Evolutionary conservation across 2,113 vertebrate genomes (phyloP).

Genomic region (Vidua chalybeata): DNA sequence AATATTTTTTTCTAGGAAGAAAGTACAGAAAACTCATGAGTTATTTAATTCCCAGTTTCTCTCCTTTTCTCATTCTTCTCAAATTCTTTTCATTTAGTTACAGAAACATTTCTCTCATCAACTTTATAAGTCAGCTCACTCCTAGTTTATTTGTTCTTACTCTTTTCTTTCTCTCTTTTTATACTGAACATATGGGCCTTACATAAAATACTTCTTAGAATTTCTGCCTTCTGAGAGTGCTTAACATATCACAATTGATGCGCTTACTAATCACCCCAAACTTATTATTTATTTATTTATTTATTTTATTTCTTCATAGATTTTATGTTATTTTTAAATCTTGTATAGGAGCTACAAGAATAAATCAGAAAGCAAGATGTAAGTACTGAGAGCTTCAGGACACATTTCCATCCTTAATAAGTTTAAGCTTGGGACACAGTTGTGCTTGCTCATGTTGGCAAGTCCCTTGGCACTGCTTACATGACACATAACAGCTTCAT

Average conservation of each 20-base stretch:
- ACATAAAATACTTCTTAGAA: not conserved
- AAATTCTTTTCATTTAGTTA: not conserved
- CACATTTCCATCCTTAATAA: not conserved
- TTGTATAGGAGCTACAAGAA: not conserved
- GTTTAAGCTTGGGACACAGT: not conserved
- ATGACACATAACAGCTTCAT: not conserved
- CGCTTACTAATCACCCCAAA: not conserved
- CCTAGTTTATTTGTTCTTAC: not conserved
- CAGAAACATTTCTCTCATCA: not conserved
- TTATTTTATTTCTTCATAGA: not conserved
- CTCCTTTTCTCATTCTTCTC: not conserved
- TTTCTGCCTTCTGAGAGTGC: not conserved
- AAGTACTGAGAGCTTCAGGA: not conserved
- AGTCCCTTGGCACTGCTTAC: not conserved
- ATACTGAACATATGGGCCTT: not conserved
- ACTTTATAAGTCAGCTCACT: not conserved
- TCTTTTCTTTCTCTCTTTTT: not conserved
- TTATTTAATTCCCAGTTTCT: not conserved
- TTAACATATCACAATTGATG: fast-evolving
- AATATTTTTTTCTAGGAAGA: not conserved
- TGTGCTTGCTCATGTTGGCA: not conserved
- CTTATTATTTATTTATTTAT: not conserved
- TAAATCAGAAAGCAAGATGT: not conserved
- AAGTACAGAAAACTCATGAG: not conserved
- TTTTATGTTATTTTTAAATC: not conserved